A percentile compares a stretch with the other conserved stretches of the same genome.
Evolutionary conservation across 2,113 vertebrate genomes (phyloP).

Genomic region (Gracilinanus agilis): DNA sequence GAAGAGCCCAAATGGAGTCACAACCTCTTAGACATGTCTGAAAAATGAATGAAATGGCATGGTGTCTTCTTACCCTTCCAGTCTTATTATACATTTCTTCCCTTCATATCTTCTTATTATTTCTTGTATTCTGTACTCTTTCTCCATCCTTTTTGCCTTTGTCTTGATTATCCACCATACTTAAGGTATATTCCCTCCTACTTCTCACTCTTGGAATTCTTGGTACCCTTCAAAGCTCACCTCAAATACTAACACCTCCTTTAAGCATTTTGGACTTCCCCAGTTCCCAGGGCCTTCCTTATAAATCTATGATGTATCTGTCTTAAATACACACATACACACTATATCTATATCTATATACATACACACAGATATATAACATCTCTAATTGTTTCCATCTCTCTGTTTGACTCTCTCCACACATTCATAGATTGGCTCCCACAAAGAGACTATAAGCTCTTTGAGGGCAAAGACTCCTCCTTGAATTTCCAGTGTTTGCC

Average conservation of each 20-base stretch:
- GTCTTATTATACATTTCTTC: neutral
- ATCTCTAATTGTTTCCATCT: too few relatives aligned
- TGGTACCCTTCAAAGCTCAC: neutral
- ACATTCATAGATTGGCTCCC: neutral
- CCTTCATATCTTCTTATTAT: neutral
- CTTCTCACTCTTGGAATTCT: neutral
- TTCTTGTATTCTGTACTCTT: neutral
- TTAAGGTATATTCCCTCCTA: neutral
- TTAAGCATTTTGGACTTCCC: too few relatives aligned
- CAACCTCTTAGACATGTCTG: too few relatives aligned
- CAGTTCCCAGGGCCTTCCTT: neutral
- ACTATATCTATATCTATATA: too few relatives aligned
- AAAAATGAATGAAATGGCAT: neutral
- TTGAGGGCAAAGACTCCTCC: neutral
- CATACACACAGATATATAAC: too few relatives aligned
- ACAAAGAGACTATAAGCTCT: neutral
- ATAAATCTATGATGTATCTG: neutral
- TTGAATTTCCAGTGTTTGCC: neutral
- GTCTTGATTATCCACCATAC: neutral
- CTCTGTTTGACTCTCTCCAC: neutral
- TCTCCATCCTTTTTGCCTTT: neutral
- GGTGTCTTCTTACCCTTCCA: neutral
- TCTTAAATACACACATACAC: neutral
- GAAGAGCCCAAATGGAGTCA: too few relatives aligned
- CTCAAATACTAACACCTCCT: neutral